A percentile compares a stretch with the other conserved stretches of the same genome.
Evolutionary conservation across 2,797 vertebrate genomes (phyloP).

Genomic region (Ciconia nigra): DNA sequence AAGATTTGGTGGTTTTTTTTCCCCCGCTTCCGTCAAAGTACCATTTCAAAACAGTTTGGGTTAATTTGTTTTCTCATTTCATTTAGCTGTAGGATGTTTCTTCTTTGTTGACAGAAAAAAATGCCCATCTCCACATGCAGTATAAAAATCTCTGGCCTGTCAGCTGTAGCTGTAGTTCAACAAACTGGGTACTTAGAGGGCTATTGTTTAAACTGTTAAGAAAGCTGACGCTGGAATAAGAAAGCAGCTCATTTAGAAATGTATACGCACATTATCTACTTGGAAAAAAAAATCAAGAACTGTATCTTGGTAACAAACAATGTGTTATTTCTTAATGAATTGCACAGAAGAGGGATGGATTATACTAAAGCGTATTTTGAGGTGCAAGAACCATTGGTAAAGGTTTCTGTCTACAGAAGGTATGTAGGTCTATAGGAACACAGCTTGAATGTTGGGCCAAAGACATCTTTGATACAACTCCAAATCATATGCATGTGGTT

Average conservation of each 20-base stretch:
- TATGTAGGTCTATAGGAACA: accelerated
- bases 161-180: background rate
- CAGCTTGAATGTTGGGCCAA: background rate
- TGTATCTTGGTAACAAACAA: background rate
- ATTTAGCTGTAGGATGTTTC: background rate
- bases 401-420: background rate
- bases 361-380: background rate
- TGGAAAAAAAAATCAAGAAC: background rate
- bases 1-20: background rate
- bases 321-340: background rate
- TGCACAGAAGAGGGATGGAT: background rate
- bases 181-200: background rate
- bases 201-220: background rate
- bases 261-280: background rate
- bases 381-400: background rate
- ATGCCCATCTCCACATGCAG: background rate
- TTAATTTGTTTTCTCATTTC: background rate
- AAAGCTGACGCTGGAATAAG: background rate
- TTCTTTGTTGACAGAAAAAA: background rate
- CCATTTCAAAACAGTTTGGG: background rate
- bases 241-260: background rate
- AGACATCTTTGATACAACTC: background rate
- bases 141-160: background rate
- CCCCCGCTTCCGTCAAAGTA: background rate
- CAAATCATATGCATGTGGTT: accelerated